Base-by-base conservation (phyloP, 2,888 invertebrate species). In the Cephus pulcher region DNA sequence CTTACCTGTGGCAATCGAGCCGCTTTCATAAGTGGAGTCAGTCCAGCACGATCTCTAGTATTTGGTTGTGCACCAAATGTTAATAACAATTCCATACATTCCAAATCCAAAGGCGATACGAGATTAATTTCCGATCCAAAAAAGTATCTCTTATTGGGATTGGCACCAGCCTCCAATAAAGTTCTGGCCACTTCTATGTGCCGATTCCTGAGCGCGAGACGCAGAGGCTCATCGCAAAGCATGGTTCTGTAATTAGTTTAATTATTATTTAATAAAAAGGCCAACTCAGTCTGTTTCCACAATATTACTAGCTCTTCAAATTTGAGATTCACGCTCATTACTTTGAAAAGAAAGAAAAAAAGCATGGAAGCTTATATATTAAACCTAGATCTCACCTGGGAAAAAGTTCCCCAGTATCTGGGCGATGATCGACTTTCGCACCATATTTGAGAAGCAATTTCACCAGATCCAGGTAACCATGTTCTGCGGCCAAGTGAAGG, bases 11-110 rank as follows among this genome's bases (percentile, higher is more conserved):
- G 94, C 87, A 96, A 94, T 75, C 97, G 92, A 30, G 97, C 96
- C 11, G 97, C 97, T 90, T 97, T 97, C 98, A 98, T 98, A 34
- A 98, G 92, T 1, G 98, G 97, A 0, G 97, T 97, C 30, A 98
- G 92, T 0, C 98, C 98, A 80, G 97, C 95, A 68, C 98, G 93
- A 89, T 97, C 97, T 77, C 96, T 93, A 34, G 96, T 96, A 91
- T 98, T 97, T 71, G 98, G 96, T 90, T 97, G 95, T 1, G 98
- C 98, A 3, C 98, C 98, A 88, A 96, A 96, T 32, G 95, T 95
- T 78, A 98, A 93, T 81, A 98, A 92, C 83, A 98, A 92, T 88
- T 97, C 95, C 90, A 98, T 90, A 88, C 96, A 97, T 84, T 96
- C 95, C 76, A 96, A 93, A 87, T 97, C 96, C 81, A 95, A 91